Conservation (phyloP, 2,888 invertebrate genomes). For the Polia nebulosa region DNA sequence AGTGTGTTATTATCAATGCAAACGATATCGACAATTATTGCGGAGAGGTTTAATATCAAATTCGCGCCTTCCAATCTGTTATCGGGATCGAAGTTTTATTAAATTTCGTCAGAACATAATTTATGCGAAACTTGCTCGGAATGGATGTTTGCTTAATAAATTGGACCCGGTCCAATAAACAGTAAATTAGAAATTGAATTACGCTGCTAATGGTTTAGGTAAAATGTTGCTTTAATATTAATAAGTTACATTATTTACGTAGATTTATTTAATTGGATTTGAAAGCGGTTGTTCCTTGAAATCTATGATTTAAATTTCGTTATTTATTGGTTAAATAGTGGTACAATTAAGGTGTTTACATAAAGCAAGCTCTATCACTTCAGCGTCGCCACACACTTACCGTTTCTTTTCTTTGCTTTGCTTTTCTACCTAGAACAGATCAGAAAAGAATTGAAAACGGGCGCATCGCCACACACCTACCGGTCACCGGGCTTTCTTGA, state of each 20-base stretch:
- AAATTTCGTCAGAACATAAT: conserved; percentile 49
- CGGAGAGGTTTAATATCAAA: conserved; percentile 34
- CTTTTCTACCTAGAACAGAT: too few species aligned
- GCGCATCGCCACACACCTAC: too few species aligned
- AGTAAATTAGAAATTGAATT: conserved; percentile 46
- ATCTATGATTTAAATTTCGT: not conserved
- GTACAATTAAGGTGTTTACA: too few species aligned
- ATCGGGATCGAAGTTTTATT: conserved; percentile 38
- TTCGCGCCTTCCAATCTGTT: conserved; percentile 31
- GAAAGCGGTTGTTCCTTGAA: not conserved
- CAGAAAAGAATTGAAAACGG: too few species aligned
- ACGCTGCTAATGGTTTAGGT: conserved; percentile 29
- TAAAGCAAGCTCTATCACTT: too few species aligned
- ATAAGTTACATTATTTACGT: conserved; percentile 20
- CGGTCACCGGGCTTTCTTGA: too few species aligned
- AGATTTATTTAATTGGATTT: conserved; percentile 4
- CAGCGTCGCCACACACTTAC: too few species aligned
- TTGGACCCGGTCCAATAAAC: conserved; percentile 49
- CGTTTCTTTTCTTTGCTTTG: too few species aligned
- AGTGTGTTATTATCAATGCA: conserved; percentile 55
- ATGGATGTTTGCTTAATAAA: conserved; percentile 54
- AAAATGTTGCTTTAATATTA: conserved; percentile 36
- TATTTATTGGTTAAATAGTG: not conserved
- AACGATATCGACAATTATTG: conserved; percentile 25
- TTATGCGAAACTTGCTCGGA: conserved; percentile 52